These are phyloP conservation scores for Hydrozoanthus tunicans DNA, from an alignment of 64 coral and sea anemone genomes.

Conservation along the genomic window DNA sequence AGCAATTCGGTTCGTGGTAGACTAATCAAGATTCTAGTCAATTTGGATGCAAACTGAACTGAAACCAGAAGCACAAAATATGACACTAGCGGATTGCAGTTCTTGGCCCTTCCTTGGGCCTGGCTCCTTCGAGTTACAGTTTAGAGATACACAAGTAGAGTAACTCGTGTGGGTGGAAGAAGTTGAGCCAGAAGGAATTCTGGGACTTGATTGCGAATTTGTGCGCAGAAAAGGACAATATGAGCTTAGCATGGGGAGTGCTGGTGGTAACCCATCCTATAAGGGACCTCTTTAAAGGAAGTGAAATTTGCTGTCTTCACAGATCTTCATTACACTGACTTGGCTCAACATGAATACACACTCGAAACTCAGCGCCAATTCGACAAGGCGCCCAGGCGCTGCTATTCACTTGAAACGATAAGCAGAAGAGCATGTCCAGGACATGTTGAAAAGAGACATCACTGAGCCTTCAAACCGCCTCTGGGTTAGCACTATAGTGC, in stretches of 20 bases:
- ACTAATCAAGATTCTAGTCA: no score
- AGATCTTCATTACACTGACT: slow-evolving; percentile 54
- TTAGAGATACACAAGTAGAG: neutral
- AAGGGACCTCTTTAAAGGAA: no score
- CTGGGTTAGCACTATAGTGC: slow-evolving; percentile 14
- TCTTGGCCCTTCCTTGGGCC: slow-evolving; percentile 11
- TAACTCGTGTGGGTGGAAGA: slow-evolving; percentile 19
- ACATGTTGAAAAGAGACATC: no score
- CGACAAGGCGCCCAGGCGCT: slow-evolving; percentile 3
- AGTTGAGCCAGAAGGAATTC: slow-evolving; percentile 55
- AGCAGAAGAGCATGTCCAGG: neutral
- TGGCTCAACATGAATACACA: slow-evolving; percentile 50
- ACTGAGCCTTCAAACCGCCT: neutral
- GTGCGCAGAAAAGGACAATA: neutral
- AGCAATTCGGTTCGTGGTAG: no score
- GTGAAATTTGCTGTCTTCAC: slow-evolving; percentile 9
- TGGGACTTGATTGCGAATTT: slow-evolving; percentile 29
- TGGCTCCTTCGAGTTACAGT: neutral
- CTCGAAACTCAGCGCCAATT: slow-evolving; percentile 35
- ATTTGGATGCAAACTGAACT: no score
- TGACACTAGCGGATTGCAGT: slow-evolving; percentile 26
- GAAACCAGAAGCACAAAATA: neutral
- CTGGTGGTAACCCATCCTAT: no score
- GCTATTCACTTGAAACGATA: neutral
- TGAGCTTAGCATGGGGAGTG: neutral